Conservation (phyloP, 2,888 invertebrate species). For the Chloroclystis v-ata region DNA sequence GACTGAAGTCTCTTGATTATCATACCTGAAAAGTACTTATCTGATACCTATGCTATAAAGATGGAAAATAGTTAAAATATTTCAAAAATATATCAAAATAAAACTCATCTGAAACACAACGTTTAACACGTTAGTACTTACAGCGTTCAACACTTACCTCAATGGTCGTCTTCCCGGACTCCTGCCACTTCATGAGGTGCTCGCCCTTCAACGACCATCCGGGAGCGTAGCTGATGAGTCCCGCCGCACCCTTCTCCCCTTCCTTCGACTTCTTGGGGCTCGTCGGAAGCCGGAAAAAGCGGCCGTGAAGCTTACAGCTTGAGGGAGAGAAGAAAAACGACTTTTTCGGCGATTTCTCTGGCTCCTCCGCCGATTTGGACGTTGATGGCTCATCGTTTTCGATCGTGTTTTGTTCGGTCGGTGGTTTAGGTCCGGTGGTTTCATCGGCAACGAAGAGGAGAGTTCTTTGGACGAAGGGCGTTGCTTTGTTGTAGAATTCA, state of each 20-base stretch:
- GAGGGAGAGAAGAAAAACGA: slow-evolving; percentile 76
- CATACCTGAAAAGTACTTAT: no score
- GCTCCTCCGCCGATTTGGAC: slow-evolving; percentile 60
- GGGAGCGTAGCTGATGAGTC: slow-evolving; percentile 80
- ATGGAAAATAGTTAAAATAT: no score
- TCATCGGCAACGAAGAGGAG: slow-evolving; percentile 70
- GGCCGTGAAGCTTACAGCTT: slow-evolving; percentile 72
- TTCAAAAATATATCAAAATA: no score
- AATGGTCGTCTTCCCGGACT: slow-evolving; percentile 77
- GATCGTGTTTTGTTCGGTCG: slow-evolving; percentile 26
- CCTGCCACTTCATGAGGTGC: slow-evolving; percentile 81
- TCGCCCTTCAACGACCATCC: slow-evolving; percentile 80
- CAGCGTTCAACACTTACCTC: slow-evolving; percentile 59
- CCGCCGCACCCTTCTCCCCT: slow-evolving; percentile 48
- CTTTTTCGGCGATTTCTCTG: slow-evolving; percentile 73
- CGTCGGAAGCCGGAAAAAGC: slow-evolving; percentile 74
- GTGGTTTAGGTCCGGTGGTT: slow-evolving; percentile 62
- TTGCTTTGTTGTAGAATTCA: slow-evolving; percentile 74
- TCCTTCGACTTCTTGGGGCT: slow-evolving; percentile 73
- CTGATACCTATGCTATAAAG: no score
- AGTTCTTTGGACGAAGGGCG: slow-evolving; percentile 73
- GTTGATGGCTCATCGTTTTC: slow-evolving; percentile 49
- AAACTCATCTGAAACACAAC: no score
- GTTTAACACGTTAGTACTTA: no score
- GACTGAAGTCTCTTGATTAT: neutral